Base-by-base conservation (phyloP, 2,113 vertebrate species). In the Acrocephalus arundinaceus region DNA sequence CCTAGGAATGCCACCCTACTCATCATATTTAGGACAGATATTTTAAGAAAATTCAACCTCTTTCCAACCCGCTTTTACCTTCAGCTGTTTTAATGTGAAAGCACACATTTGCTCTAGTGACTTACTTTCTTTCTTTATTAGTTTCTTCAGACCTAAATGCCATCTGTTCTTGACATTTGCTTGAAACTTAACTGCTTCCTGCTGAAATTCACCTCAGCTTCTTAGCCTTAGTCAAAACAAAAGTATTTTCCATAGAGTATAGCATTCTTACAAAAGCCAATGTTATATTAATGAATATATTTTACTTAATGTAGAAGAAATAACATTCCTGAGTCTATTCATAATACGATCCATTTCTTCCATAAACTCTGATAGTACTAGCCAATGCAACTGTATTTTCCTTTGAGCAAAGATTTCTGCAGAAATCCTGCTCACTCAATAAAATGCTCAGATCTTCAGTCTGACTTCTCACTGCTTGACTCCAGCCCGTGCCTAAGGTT, bases 131-230 rank as follows among this genome's bases (percentile, higher is more conserved):
- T 85, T 51, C 52, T 41, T 88, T 89, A 81, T 81, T 85, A 83
- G 79, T 90, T 94, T 93, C 48, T 83, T 93, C 79, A 45, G 75
- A 74, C 71, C 46, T 58, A 85, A 93, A 75, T 91, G 39, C 39
- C 84, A 89, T 67, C 83, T 90, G 18, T 45, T 82, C 67, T 73
- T 70, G 48, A 88, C 33, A 66, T 94, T 93, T 94, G 54, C 83
- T 90, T 43, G 49, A 63, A 95, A 91, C 33, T 31, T 87, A 83
- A 57, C 61, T 39, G 61, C 37, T 87, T 88, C 49, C 25, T 79
- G 37, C 33, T 87, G 70, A 95, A 91, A 90, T 66, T 37, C 2
- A 1, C 39, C 25, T 39, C 55, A 80, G 45, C 43, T 63, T 81
- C 45, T 85, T 51, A n/a, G 48, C n/a, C 25, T 11, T 65, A 37